Conservation (phyloP, 1,140 invertebrate genomes). For the Euwallacea similis region DNA sequence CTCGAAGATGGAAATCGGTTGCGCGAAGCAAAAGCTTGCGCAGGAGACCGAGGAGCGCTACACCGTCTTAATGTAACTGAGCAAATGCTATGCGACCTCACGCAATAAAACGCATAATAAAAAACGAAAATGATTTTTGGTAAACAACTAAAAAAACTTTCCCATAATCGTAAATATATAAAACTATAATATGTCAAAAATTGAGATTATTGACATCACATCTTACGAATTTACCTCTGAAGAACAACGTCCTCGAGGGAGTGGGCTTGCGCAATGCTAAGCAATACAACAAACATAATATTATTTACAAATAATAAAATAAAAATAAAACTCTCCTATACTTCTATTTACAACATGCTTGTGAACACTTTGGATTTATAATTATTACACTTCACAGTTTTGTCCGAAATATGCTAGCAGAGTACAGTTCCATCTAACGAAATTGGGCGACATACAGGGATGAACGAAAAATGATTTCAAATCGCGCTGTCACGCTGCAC, state of each 20-base stretch:
- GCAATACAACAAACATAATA: constrained; percentile 21
- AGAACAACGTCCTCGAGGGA: constrained; percentile 44
- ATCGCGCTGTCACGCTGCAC: too few relatives aligned
- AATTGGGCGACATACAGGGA: too few relatives aligned
- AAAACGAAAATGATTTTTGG: not conserved
- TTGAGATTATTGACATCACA: constrained; percentile 55
- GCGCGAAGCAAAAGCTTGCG: too few relatives aligned
- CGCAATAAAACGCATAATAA: constrained; percentile 32
- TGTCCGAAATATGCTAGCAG: too few relatives aligned
- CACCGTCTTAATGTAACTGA: constrained; percentile 41
- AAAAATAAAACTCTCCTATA: constrained; percentile 40
- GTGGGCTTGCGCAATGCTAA: constrained; percentile 35
- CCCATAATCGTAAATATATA: constrained; percentile 32
- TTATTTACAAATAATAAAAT: constrained; percentile 37
- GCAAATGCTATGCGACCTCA: constrained; percentile 47
- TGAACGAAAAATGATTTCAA: too few relatives aligned
- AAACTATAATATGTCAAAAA: constrained; percentile 47
- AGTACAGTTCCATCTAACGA: too few relatives aligned
- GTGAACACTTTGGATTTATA: too few relatives aligned
- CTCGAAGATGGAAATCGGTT: not conserved
- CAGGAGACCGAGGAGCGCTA: not conserved
- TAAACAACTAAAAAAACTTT: constrained; percentile 14
- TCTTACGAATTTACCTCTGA: constrained; percentile 48
- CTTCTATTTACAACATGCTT: too few relatives aligned
- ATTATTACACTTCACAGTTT: too few relatives aligned